Evolutionary conservation across 2,888 invertebrate genomes (phyloP).

Genomic region (Microdon myrmicae): DNA sequence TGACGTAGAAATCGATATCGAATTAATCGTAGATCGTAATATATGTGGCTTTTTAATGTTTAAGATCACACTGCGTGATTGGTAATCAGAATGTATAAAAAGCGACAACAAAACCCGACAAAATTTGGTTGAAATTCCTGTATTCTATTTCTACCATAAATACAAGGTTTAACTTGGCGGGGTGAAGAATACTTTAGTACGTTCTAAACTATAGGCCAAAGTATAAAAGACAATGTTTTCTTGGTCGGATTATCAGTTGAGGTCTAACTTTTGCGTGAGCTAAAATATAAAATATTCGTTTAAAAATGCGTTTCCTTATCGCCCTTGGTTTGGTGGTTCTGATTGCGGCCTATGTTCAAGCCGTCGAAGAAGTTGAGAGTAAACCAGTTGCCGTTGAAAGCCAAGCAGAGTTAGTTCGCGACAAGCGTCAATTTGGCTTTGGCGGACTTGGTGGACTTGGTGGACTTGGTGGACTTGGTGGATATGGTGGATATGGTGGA

Average conservation of each 20-base stretch:
- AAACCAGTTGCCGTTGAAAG: background rate
- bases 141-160: too few relatives aligned
- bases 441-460: background rate
- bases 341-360: background rate
- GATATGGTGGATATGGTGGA: constrained; percentile 2
- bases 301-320: constrained; percentile 1
- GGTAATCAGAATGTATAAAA: too few relatives aligned
- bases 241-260: background rate
- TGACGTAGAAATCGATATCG: too few relatives aligned
- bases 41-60: too few relatives aligned
- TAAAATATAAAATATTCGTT: background rate
- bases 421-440: background rate
- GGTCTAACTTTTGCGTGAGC: background rate
- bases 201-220: too few relatives aligned
- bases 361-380: background rate
- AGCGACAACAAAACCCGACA: too few relatives aligned
- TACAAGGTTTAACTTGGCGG: too few relatives aligned
- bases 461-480: constrained; percentile 1
- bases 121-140: too few relatives aligned
- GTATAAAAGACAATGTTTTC: background rate
- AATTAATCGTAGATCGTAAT: too few relatives aligned
- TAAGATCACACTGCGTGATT: too few relatives aligned
- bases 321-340: background rate
- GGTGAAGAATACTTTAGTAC: too few relatives aligned
- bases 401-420: background rate